Evolutionary conservation across 2,113 vertebrate genomes (phyloP), one percentile per base, ranked within the genome.

Genomic region (Chauna torquata): DNA sequence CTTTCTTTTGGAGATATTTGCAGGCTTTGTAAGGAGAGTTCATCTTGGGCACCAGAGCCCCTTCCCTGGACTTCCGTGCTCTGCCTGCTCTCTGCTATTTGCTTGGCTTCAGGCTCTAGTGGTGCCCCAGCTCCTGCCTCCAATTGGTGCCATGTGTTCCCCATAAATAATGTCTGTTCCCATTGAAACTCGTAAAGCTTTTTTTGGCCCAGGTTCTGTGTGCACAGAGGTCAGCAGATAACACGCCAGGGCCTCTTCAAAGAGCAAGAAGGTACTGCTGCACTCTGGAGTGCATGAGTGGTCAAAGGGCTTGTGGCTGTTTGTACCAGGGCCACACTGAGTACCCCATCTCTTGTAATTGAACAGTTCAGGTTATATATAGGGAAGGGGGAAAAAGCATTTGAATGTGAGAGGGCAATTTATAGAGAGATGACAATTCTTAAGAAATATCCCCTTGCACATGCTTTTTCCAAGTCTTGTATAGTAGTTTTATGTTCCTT

Each of bases 221-320:
- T 6, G 9, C 3, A 11, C 49, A 80, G 47, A n/a, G 36, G 59
- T 52, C 65, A 36, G 78, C 68, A 88, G 38, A 8, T 54, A 36
- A 32, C 36, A 30, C 52, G 40, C 50, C 71, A 54, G 23, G 27
- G 55, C 68, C 44, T 55, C 0, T 0, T n/a, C 1, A 0, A 30
- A 25, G 55, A 8, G 27, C 0, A 1, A 72, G 40, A 36, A 87
- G 81, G 9, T 30, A 49, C 40, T 86, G 70, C 65, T 30, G 36
- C 6, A 5, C 11, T 34, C 10, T 0, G 0, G 18, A 28, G 5
- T 32, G 4, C 18, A 54, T 2, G 0, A 76, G 62, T 42, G 47
- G 8, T n/a, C 57, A 70, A 3, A 75, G 52, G 23, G 42, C 14
- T 11, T 68, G 34, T 70, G 69, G 47, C 38, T 34, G 38, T 25